Evolutionary conservation across 2,113 vertebrate species (phyloP), one percentile per base, ranked within the genome.

Genomic region (Alexandromys fortis): DNA sequence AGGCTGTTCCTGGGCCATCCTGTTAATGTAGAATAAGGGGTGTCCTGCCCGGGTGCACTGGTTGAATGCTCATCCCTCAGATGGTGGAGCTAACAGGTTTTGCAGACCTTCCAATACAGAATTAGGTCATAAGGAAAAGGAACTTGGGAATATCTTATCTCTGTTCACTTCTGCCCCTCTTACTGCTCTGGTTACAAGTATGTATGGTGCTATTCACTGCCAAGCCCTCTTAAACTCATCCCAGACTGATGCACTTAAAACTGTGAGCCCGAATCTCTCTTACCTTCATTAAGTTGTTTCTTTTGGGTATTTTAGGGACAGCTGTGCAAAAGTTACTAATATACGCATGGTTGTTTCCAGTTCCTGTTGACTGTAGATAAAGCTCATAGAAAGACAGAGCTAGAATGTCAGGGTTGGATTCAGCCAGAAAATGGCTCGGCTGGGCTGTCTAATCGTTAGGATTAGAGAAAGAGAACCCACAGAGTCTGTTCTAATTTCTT

Each of bases 351-450:
- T 0, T 19, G 16, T 30, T 38, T 72, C 17, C 52, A 72, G 5
- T 24, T 16, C 16, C 1, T 0, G 0, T 0, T 22, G 21, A 35
- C 12, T 10, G 12, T 30, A 30, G 19, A 7, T 19, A 4, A 67
- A 67, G 17, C 2, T 85, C 10, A 21, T 17, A 4, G 33, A 28
- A 13, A 5, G 24, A 0, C 47, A 38, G 65, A 70, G 5, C 26
- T 12, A 0, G 0, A 67, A 3, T 13, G 3, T n/a, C 12, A 1
- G 0, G 68, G 4, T 45, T 3, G 7, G 21, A 19, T 2, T 24
- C 58, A 67, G 81, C 14, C 16, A 22, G 33, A 11, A 7, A 70
- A 42, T 30, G 21, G 7, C 33, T 73, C 35, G 19, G 1, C 47
- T 68, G 28, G 33, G 7, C 28, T 49, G 67, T 28, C 52, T 42